Evolutionary conservation across 2,888 invertebrate species (phyloP), one percentile per base, ranked within the genome.

Genomic region (Chaetogeoica ovagalla): DNA sequence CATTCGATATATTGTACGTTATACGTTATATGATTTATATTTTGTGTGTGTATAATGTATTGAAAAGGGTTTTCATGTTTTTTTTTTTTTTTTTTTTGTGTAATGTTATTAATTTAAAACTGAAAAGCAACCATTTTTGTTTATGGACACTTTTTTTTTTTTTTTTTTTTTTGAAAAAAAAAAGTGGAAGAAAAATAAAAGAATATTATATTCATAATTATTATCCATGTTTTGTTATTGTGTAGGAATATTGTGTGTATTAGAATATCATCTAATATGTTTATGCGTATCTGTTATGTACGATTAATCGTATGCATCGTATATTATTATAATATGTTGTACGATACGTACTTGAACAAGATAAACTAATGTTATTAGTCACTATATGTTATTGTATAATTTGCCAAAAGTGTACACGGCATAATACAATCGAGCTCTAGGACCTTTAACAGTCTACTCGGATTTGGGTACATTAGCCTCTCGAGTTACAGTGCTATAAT

Each of bases 61-160:
- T 71, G 55, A 57, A 63, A 63, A 17, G 39, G 48, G 79, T 63
- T 79, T 71, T 79, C 43, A 63, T 71, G 15, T 63, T 71, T 65
- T 70, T 43, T 79, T 65, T 70, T 70, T 43, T 79, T 65, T 70
- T 76, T 75, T 74, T 70, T 79, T 62, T 71, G 70, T 65, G 68
- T 63, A 70, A 57, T 71, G 71, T 71, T 79, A 65, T 71, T 43
- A 63, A 79, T 79, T 79, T 52, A 71, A 71, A 79, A 66, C 17
- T n/a, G 13, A 63, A 79, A 71, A 55, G 15, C 30, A 63, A 62
- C 71, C 79, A 71, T 79, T 79, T 30, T 79, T 71, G 63, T 79
- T 70, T 63, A 71, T 69, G 39, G 37, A 71, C 13, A 57, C 39
- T 55, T 71, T 69, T 70, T 73, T 52, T 52, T 52, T 9, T 52